Evolutionary conservation across 2,113 vertebrate genomes (phyloP).

Genomic region (Oriolus oriolus): DNA sequence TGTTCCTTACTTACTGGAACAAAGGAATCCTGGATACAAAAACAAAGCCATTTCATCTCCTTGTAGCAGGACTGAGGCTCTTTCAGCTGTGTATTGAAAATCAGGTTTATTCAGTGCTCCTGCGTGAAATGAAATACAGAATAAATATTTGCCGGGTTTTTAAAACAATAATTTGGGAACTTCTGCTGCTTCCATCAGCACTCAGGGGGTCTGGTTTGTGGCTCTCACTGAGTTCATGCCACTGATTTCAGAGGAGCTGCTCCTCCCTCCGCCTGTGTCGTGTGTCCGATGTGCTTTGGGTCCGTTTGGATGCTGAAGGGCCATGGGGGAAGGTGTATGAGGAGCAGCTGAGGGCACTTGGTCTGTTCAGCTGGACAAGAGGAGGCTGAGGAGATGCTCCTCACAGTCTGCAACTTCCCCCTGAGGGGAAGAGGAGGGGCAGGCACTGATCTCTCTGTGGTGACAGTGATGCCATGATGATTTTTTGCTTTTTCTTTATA

Average conservation of each 20-base stretch:
- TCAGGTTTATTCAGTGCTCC: background rate
- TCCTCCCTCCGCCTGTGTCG: rapidly evolving
- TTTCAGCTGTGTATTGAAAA: background rate
- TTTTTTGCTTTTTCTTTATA: too few relatives aligned
- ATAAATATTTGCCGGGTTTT: background rate
- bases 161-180: background rate
- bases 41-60: background rate
- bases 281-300: rapidly evolving
- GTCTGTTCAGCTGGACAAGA: background rate
- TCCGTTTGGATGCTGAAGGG: background rate
- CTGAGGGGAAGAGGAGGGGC: background rate
- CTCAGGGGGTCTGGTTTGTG: background rate
- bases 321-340: background rate
- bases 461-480: too few relatives aligned
- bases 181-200: background rate
- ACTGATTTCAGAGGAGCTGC: background rate
- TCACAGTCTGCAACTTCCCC: rapidly evolving
- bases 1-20: background rate
- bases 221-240: background rate
- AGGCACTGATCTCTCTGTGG: background rate
- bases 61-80: background rate
- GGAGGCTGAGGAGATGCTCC: background rate
- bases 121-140: background rate
- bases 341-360: background rate
- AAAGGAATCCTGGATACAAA: background rate